Evolutionary conservation across 2,113 vertebrate genomes (phyloP).

Genomic region (Saguinus midas): DNA sequence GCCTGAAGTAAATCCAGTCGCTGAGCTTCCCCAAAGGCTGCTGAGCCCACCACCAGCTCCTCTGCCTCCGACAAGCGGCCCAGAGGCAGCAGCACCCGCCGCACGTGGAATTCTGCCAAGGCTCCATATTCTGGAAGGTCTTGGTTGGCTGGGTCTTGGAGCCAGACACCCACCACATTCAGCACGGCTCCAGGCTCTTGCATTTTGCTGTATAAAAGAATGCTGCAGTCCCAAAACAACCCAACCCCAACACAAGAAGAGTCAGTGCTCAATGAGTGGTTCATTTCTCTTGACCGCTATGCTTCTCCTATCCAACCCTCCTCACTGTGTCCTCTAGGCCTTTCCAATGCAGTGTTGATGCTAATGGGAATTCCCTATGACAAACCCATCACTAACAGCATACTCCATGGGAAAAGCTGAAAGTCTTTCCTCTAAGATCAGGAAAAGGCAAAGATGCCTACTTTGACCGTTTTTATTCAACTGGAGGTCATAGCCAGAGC

Average conservation of each 20-base stretch:
- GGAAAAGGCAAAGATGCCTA: not conserved
- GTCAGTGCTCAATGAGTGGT: not conserved
- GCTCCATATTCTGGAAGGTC: constrained; percentile 77
- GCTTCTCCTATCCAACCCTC: not conserved
- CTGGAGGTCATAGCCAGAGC: not conserved
- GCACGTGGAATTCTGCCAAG: constrained; percentile 89
- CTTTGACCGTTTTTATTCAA: not conserved
- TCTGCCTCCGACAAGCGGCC: constrained; percentile 85
- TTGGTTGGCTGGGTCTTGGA: constrained; percentile 82
- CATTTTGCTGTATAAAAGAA: constrained; percentile 93
- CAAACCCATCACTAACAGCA: not conserved
- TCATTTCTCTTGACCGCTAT: not conserved
- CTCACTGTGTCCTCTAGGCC: not conserved
- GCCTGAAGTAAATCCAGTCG: constrained; percentile 73
- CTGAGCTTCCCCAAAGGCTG: constrained; percentile 82
- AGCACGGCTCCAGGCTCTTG: constrained; percentile 86
- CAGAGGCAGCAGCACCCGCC: constrained; percentile 88
- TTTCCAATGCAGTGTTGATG: not conserved
- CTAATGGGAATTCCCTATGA: not conserved
- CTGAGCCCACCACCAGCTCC: constrained; percentile 80
- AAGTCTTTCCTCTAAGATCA: not conserved
- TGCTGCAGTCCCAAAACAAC: constrained; percentile 78
- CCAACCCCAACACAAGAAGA: not conserved
- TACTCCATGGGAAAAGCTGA: not conserved
- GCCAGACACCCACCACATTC: constrained; percentile 86